A percentile compares a stretch with the other conserved stretches of the same genome.
phyloP scores from a whole-genome alignment of 2,888 invertebrate species.

The Graphium colonna region DNA sequence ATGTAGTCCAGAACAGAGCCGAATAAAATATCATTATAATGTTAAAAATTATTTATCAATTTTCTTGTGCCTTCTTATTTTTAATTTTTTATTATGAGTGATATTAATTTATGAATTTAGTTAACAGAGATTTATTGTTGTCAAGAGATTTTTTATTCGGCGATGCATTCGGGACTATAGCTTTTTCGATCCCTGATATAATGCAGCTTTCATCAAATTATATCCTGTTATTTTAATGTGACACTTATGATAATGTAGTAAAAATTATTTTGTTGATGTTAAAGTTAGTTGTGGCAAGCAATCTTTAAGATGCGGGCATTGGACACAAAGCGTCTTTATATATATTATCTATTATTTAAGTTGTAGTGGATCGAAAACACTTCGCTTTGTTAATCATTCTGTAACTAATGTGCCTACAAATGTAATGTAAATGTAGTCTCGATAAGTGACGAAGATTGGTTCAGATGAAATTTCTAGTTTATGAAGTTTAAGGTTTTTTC shows the following conservation, averaged over 20 bases:
- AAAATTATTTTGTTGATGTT: conserved; percentile 55
- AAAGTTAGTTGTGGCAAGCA: conserved; percentile 58
- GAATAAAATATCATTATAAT: conserved; percentile 61
- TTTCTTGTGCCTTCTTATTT: conserved; percentile 77
- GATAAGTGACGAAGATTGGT: conserved; percentile 68
- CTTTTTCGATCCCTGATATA: conserved; percentile 65
- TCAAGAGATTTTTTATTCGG: conserved; percentile 60
- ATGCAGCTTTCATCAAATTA: conserved; percentile 53
- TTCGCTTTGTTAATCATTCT: conserved; percentile 69
- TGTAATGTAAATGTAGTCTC: conserved; percentile 75
- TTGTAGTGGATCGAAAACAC: conserved; percentile 75
- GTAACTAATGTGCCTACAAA: conserved; percentile 79
- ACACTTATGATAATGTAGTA: conserved; percentile 33
- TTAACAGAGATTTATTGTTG: conserved; percentile 53
- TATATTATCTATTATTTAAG: conserved; percentile 60
- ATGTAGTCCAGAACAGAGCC: conserved; percentile 68
- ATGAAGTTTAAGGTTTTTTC: conserved; percentile 46
- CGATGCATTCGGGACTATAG: conserved; percentile 62
- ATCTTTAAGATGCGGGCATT: conserved; percentile 72
- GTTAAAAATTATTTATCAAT: conserved; percentile 68
- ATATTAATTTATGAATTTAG: conserved; percentile 76
- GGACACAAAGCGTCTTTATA: conserved; percentile 61
- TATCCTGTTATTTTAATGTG: conserved; percentile 42
- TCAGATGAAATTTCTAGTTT: conserved; percentile 62
- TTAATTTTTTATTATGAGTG: conserved; percentile 72